A percentile compares a stretch with the other conserved stretches of the same genome.
phyloP scores from a whole-genome alignment of 2,888 invertebrate species.

The Pocota personata region DNA sequence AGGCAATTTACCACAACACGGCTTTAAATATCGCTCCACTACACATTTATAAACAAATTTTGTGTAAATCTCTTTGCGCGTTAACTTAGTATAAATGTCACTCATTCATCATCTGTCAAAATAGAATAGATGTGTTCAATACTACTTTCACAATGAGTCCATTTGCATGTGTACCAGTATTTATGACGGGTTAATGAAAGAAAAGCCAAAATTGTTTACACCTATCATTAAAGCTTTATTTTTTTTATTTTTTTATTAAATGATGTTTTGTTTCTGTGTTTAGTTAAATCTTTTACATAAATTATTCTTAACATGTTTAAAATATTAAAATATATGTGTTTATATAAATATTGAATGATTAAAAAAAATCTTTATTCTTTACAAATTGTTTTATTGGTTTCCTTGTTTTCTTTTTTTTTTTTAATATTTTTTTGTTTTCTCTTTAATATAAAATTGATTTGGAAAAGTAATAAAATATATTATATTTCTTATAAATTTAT shows the following conservation, averaged over 20 bases:
- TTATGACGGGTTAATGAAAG: neutral
- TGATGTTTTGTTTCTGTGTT: conserved; percentile 61
- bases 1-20: too few relatives aligned
- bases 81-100: too few relatives aligned
- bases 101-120: too few relatives aligned
- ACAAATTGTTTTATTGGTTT: conserved; percentile 70
- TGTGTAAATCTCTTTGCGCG: too few relatives aligned
- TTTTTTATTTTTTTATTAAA: conserved; percentile 60
- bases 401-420: conserved; percentile 46
- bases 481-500: conserved; percentile 72
- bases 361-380: conserved; percentile 70
- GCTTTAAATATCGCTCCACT: too few relatives aligned
- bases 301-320: conserved; percentile 73
- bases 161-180: too few relatives aligned
- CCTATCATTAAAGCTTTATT: conserved; percentile 68
- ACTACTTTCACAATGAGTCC: too few relatives aligned
- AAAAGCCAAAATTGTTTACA: conserved; percentile 20
- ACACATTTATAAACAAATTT: too few relatives aligned
- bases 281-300: conserved; percentile 71
- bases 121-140: too few relatives aligned
- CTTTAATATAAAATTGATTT: conserved; percentile 72
- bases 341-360: conserved; percentile 72
- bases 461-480: conserved; percentile 74
- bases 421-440: conserved; percentile 27
- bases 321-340: conserved; percentile 68